phyloP scores from a whole-genome alignment of 2,113 vertebrate species.

The pig (Sus scrofa) region T2T-Sscrofa CM000822.6:74926001-74926500 shows the following conservation, averaged over 20 bases:
- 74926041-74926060: neutral
- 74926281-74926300: neutral
- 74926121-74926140: slow-evolving; percentile 12
- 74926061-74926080: neutral
- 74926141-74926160: neutral
- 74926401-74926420: neutral
- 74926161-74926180: neutral
- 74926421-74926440: neutral
- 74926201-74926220: neutral
- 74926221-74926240: neutral
- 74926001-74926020: neutral
- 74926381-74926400: neutral
- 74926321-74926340: neutral
- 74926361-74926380: neutral
- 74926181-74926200: neutral
- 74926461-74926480: neutral
- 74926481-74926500: neutral
- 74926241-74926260: neutral
- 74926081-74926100: neutral
- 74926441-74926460: neutral
- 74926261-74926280: neutral
- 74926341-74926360: neutral
- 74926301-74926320: neutral
- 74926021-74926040: neutral
- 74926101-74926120: neutral